These are phyloP conservation scores for Catagonus wagneri DNA, from an alignment of 2,113 vertebrate species.

Conservation along the genomic window DNA sequence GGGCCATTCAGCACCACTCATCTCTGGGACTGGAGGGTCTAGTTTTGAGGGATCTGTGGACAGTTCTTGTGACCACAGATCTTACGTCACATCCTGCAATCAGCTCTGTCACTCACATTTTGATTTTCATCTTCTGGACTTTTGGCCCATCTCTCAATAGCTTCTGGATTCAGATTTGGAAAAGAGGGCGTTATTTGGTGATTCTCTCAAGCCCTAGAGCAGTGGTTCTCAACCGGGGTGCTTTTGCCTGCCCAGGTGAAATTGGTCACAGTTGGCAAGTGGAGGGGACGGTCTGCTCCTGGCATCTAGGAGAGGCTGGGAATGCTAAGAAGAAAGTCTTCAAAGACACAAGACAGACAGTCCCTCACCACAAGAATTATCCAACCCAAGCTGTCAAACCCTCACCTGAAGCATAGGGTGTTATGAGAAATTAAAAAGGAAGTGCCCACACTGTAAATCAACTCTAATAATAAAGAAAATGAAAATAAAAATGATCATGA, in stretches of 20 bases:
- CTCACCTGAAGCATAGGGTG: not conserved
- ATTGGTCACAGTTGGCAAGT: not conserved
- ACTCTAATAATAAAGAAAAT: no score
- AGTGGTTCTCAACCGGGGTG: not conserved
- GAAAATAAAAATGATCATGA: no score
- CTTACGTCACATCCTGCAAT: not conserved
- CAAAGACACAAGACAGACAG: not conserved
- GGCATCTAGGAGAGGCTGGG: not conserved
- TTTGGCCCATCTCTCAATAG: not conserved
- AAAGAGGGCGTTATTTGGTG: not conserved
- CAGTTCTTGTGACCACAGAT: not conserved
- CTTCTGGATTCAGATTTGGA: not conserved
- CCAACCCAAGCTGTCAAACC: no score
- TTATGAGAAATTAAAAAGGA: not conserved
- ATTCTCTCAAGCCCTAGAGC: not conserved
- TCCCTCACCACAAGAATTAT: not conserved
- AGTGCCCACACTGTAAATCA: no score
- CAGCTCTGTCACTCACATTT: not conserved
- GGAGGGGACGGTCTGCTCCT: not conserved
- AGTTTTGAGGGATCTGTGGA: not conserved
- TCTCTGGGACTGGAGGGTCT: not conserved
- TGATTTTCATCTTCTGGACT: not conserved
- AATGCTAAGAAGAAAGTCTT: not conserved
- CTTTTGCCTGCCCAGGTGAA: not conserved
- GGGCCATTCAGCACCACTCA: accelerated